Conservation (phyloP, 2,888 invertebrate species). For the Nemotelus nigrinus region DNA sequence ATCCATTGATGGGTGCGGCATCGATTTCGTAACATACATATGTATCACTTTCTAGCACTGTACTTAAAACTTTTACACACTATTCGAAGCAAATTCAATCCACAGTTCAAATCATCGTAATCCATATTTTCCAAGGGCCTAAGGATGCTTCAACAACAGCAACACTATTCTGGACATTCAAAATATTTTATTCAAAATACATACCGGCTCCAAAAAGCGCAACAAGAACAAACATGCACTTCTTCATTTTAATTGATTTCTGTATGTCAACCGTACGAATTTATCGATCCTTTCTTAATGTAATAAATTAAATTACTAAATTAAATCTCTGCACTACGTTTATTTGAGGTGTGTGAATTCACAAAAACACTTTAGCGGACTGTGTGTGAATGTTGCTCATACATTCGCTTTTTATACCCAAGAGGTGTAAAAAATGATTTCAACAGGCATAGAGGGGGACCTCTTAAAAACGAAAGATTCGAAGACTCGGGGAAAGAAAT, state of each 20-base stretch:
- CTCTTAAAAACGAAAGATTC: conserved; percentile 31
- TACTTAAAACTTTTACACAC: conserved; percentile 26
- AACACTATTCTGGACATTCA: conserved; percentile 19
- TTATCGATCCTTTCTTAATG: conserved; percentile 9
- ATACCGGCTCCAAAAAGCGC: conserved; percentile 75
- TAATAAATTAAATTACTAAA: conserved; percentile 40
- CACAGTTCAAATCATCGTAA: conserved; percentile 6
- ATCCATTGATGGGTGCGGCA: conserved; percentile 37
- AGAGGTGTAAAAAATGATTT: conserved; percentile 54
- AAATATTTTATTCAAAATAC: conserved; percentile 62
- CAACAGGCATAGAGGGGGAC: conserved; percentile 52
- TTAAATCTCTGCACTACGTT: conserved; percentile 11
- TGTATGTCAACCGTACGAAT: conserved; percentile 46
- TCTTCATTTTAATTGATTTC: conserved; percentile 60
- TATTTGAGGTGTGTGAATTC: conserved; percentile 44
- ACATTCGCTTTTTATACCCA: conserved; percentile 67
- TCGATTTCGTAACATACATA: conserved; percentile 27
- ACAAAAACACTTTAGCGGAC: conserved; percentile 63
- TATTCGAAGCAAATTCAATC: background rate
- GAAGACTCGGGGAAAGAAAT: conserved; percentile 28
- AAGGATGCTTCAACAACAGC: conserved; percentile 45
- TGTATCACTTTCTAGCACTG: conserved; percentile 20
- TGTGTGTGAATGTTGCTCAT: conserved; percentile 65
- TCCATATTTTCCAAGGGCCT: conserved; percentile 10
- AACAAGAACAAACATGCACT: conserved; percentile 68